Conservation (phyloP, 2,797 vertebrate genomes). For the Leptatherina wallacei region DNA sequence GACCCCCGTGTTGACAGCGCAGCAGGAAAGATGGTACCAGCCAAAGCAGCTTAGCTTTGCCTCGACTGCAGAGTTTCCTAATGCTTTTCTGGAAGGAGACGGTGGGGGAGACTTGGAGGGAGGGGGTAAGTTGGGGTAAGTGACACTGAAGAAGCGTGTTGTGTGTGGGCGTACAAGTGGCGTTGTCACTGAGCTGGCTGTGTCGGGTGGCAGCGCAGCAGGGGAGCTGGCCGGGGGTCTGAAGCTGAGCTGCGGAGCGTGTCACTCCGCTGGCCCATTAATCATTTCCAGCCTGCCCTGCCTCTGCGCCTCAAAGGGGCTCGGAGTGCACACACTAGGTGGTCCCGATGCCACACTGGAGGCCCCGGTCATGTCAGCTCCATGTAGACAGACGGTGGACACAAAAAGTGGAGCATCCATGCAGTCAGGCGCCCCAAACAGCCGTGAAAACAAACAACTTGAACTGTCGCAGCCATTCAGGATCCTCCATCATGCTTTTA, state of each 20-base stretch:
- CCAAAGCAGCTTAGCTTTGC: constrained; percentile 59
- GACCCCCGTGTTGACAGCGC: constrained; percentile 55
- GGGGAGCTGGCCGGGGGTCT: constrained; percentile 72
- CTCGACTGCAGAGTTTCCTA: constrained; percentile 52
- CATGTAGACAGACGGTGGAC: constrained; percentile 49
- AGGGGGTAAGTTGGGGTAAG: constrained; percentile 51
- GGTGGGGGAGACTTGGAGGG: constrained; percentile 4
- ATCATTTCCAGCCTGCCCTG: constrained; percentile 77
- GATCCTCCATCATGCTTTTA: constrained; percentile 4
- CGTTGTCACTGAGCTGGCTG: constrained; percentile 66
- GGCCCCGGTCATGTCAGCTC: constrained; percentile 50
- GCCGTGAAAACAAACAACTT: constrained; percentile 28
- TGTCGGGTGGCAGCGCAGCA: constrained; percentile 73
- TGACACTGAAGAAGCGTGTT: constrained; percentile 64
- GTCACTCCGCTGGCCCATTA: constrained; percentile 76
- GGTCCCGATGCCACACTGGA: constrained; percentile 76
- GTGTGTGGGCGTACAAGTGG: constrained; percentile 55
- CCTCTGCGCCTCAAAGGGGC: constrained; percentile 63
- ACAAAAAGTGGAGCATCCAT: constrained; percentile 51
- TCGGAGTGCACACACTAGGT: constrained; percentile 73
- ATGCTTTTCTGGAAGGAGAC: constrained; percentile 26
- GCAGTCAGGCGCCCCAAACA: constrained; percentile 23
- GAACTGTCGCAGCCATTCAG: constrained; percentile 4
- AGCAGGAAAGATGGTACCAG: constrained; percentile 65
- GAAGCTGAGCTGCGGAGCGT: constrained; percentile 72